Percentiles rank a stretch among this genome's conserved stretches.
These are phyloP conservation scores for Ctenoplectra terminalis DNA, from an alignment of 1,140 invertebrate species.

Conservation along the genomic window DNA sequence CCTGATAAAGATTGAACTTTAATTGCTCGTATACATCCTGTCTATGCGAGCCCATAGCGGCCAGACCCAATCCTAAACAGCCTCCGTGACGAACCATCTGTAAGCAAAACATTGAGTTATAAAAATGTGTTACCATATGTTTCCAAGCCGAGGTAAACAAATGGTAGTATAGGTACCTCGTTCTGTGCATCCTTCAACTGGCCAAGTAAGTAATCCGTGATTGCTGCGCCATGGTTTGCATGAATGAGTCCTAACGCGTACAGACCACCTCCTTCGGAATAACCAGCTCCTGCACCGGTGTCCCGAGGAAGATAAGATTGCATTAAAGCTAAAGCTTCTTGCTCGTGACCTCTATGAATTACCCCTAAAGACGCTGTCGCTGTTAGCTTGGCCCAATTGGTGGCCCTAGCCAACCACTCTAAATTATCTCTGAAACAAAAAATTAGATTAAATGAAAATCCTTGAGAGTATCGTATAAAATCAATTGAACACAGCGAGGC, in stretches of 20 bases:
- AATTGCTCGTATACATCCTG: conserved; percentile 97
- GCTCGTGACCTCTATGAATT: conserved; percentile 97
- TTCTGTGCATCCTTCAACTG: conserved; percentile 97
- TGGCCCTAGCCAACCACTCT: conserved; percentile 98
- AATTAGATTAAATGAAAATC: too few relatives aligned
- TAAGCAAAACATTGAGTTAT: conserved; percentile 27
- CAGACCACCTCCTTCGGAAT: conserved; percentile 98
- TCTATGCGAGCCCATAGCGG: conserved; percentile 98
- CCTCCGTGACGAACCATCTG: conserved; percentile 97
- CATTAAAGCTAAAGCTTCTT: conserved; percentile 96
- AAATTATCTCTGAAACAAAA: conserved; percentile 93
- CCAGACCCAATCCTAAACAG: conserved; percentile 97
- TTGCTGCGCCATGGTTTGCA: conserved; percentile 98
- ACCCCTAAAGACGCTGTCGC: conserved; percentile 99
- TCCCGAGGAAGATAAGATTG: conserved; percentile 99
- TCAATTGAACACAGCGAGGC: too few relatives aligned
- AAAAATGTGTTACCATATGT: neutral
- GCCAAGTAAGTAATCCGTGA: conserved; percentile 97
- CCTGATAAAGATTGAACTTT: conserved; percentile 98
- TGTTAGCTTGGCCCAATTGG: conserved; percentile 99
- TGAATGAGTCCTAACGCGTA: conserved; percentile 99
- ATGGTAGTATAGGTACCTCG: conserved; percentile 84
- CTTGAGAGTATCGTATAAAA: too few relatives aligned
- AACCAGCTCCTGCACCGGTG: conserved; percentile 95
- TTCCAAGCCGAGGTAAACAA: neutral